A percentile compares a stretch with the other conserved stretches of the same genome.
Conservation (phyloP, 2,113 vertebrate species). For the human region DNA sequence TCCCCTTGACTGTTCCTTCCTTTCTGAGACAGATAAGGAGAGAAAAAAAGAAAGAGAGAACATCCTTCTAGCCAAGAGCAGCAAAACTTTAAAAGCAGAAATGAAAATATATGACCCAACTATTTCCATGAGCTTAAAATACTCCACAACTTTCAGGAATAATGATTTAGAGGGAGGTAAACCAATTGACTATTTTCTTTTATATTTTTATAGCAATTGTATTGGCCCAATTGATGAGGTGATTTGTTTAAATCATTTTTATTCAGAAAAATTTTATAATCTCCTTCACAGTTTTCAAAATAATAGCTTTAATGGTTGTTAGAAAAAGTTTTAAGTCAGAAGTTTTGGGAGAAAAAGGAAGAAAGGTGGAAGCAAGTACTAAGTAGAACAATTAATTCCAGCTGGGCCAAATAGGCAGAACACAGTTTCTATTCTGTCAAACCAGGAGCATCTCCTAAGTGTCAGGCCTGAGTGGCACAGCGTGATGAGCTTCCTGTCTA, state of each 20-base stretch:
- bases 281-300: neutral
- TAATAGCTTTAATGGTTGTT: neutral
- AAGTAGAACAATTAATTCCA: neutral
- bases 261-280: neutral
- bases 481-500: neutral
- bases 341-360: slow-evolving; percentile 4
- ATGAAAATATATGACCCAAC: neutral
- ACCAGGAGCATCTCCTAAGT: neutral
- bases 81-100: slow-evolving; percentile 10
- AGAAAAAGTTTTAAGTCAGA: neutral
- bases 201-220: neutral
- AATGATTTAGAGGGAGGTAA: neutral
- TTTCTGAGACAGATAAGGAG: neutral
- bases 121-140: slow-evolving; percentile 18
- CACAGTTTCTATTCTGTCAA: neutral
- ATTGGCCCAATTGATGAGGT: neutral
- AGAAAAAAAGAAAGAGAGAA: too few relatives aligned
- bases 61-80: neutral
- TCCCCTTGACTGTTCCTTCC: neutral
- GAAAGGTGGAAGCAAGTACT: neutral
- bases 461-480: neutral
- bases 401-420: neutral
- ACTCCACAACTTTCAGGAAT: neutral
- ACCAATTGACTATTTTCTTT: neutral
- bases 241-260: neutral